Evolutionary conservation across 2,888 invertebrate genomes (phyloP), one percentile per base, ranked within the genome.

Genomic region (Lordiphosa andalusiaca): DNA sequence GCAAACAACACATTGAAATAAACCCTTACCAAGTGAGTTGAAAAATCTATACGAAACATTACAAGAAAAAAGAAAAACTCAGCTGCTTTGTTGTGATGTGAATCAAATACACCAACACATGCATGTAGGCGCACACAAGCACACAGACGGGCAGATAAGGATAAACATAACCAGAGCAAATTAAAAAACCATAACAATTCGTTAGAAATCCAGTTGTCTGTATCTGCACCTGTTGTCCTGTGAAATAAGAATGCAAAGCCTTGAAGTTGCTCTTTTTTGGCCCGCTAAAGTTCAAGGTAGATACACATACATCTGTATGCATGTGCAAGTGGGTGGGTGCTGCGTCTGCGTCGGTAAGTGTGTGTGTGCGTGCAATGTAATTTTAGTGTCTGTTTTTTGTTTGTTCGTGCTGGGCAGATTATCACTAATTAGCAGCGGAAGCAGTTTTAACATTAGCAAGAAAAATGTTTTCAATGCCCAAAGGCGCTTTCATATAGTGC

Each of bases 101-200:
- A 69, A 65, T 67, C 52, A 56, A 60, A 59, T 25, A 53, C 47
- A 56, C 21, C 33, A 36, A 41, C 16, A 50, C 44, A 42, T 10
- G 23, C 16, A 4, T 9, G 39, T 39, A 10, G 30, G 30, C 30
- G 7, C 30, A 30, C 30, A 30, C 30, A 30, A 4, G n/a, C n/a
- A 30, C 30, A 30, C 9, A 30, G 30, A 9, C 1, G 9, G 9
- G 30, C 30, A 30, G 30, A 30, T 30, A 30, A 9, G 7, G 30
- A 59, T 60, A 80, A 71, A 55, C 73, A 76, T 65, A 76, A 81
- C 73, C 81, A 73, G 61, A 81, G 64, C 64, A 65, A 58, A 51
- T 44, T 49, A 50, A 66, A 47, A 42, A 59, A 57, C 30, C 9
- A 30, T 30, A 30, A 30, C 30, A 30, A 9, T 30, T 30, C 30